Evolutionary conservation across 1,140 invertebrate species (phyloP).

Genomic region (Drosophila leontia): DNA sequence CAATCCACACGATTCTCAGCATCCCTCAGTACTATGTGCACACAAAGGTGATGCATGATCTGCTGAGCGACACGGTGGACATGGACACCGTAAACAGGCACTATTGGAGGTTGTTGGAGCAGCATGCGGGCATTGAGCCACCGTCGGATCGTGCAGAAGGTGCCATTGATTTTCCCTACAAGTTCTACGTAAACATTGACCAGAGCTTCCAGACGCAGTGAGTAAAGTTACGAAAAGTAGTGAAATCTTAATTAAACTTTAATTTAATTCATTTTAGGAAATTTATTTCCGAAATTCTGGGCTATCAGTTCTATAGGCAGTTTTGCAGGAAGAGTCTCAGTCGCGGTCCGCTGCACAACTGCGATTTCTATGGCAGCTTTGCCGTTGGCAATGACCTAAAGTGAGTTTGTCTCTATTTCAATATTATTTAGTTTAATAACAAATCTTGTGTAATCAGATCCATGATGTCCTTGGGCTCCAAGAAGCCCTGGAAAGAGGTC

Average conservation of each 20-base stretch:
- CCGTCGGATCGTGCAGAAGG: conserved; percentile 86
- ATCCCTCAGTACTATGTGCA: conserved; percentile 78
- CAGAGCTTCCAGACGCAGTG: conserved; percentile 76
- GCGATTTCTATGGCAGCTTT: conserved; percentile 87
- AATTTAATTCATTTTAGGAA: conserved; percentile 42
- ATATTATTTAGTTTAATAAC: not conserved
- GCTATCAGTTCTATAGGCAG: conserved; percentile 86
- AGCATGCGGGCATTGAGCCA: conserved; percentile 88
- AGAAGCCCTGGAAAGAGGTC: conserved; percentile 87
- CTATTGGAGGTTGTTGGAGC: conserved; percentile 87
- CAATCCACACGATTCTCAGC: conserved; percentile 77
- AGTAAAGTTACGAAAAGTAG: not conserved
- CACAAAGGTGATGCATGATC: conserved; percentile 79
- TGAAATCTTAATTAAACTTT: too few species aligned
- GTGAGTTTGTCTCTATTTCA: conserved; percentile 16
- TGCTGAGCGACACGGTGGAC: conserved; percentile 70
- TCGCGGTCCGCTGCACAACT: conserved; percentile 86
- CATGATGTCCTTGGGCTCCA: conserved; percentile 86
- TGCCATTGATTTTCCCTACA: conserved; percentile 87
- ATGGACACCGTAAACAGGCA: conserved; percentile 86
- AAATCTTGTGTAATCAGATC: conserved; percentile 62
- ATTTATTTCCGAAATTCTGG: conserved; percentile 77
- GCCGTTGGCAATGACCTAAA: conserved; percentile 85
- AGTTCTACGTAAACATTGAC: conserved; percentile 79
- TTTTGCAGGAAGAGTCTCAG: conserved; percentile 87